A percentile compares a stretch with the other conserved stretches of the same genome.
These are phyloP conservation scores for Theocolax elegans DNA, from an alignment of 1,140 invertebrate species.

Conservation along the genomic window DNA sequence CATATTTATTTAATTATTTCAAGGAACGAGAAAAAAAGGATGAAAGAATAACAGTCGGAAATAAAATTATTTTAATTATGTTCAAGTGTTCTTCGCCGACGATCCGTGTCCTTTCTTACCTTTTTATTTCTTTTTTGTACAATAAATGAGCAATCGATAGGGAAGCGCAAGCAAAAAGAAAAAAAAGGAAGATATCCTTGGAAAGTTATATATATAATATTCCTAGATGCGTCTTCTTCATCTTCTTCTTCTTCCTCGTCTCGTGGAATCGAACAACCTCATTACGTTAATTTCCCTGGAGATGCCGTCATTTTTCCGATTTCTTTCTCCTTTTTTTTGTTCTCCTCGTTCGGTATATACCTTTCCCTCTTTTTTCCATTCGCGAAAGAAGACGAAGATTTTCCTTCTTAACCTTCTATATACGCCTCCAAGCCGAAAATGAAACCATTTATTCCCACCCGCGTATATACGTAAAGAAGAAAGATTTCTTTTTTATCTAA, in stretches of 20 bases:
- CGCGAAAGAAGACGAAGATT: slow-evolving; percentile 51
- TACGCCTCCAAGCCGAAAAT: slow-evolving; percentile 10
- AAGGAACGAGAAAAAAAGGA: too few species aligned
- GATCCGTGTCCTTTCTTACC: neutral
- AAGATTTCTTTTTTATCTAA: too few species aligned
- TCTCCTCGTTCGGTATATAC: slow-evolving; percentile 5
- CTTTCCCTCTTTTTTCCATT: too few species aligned
- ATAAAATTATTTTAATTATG: slow-evolving; percentile 21
- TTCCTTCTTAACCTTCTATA: neutral
- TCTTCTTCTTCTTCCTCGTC: neutral
- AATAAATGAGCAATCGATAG: slow-evolving; percentile 29
- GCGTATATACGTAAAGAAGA: too few species aligned
- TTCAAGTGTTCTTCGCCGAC: neutral
- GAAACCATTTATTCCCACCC: slow-evolving; percentile 17
- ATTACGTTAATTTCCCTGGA: slow-evolving; percentile 62
- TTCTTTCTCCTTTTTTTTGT: slow-evolving; percentile 1
- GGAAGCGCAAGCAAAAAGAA: neutral
- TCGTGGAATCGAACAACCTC: slow-evolving; percentile 55
- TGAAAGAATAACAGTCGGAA: too few species aligned
- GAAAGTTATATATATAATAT: slow-evolving; percentile 17
- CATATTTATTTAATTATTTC: too few species aligned
- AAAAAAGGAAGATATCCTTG: slow-evolving; percentile 7
- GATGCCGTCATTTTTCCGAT: slow-evolving; percentile 59
- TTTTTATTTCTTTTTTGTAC: neutral
- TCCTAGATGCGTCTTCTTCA: neutral